Base-by-base conservation (phyloP, 1,140 invertebrate species). In the Sycobia sp. region DNA sequence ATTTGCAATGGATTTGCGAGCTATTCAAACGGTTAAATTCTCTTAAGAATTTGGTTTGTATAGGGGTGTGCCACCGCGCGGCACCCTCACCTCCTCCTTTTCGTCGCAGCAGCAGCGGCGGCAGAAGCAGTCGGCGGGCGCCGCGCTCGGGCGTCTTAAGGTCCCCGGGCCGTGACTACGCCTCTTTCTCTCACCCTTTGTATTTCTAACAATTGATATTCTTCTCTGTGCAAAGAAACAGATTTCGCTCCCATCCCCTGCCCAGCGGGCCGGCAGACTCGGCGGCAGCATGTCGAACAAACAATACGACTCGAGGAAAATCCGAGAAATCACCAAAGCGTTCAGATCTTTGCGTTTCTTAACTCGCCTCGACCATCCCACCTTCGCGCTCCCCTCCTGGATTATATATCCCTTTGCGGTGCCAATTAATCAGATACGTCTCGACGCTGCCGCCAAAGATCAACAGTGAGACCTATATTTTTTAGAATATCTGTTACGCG, bases 21-120 rank as follows among this genome's bases (percentile, higher is more conserved):
- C 77, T 82, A 82, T 82, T 82, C 79, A 82, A 81, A 81, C 77
- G 78, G 77, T 79, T 81, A 81, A 81, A 82, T 81, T 82, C 80
- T 82, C 80, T 82, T 81, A 81, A 81, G 80, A 82, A 81, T 82
- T 81, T 76, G 72, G 80, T 80, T 81, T 80, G 76, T 75, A 74
- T 72, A 76, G 74, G 75, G 76, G 76, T 72, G 75, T 71, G 71
- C 69, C 67, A 67, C 62, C 65, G 71, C 65, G n/a, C 34, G 16
- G 55, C 67, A 47, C 41, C 62, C 34, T 55, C 58, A 41, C 46
- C 51, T 50, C 53, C 43, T 63, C 39, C 44, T 23, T 23, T 51
- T 64, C 55, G 46, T 58, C 47, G n/a, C 43, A 41, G 23, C 29
- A 47, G 47, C 14, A 16, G 51, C 27, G 13, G 23, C 10, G n/a